These are phyloP conservation scores for Haliclona indistincta DNA, from an alignment of 37 sponge, comb jelly and placozoan genomes.

Conservation along the genomic window DNA sequence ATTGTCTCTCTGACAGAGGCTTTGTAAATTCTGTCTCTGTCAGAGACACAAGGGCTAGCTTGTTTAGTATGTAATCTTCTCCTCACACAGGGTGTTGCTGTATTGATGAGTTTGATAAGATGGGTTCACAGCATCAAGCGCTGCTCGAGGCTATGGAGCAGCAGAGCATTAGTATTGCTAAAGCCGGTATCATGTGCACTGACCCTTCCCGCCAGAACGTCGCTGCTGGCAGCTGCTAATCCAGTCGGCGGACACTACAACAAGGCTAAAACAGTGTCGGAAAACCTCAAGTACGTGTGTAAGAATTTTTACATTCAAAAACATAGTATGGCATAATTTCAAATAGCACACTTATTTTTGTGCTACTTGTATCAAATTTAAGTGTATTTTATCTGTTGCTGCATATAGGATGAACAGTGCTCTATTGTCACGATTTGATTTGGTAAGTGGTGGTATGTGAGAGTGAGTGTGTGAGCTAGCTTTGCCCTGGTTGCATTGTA, in stretches of 20 bases:
- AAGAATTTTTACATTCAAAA: neutral
- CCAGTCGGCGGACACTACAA: slow-evolving; percentile 99
- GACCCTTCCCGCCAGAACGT: slow-evolving; percentile 95
- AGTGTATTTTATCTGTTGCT: neutral
- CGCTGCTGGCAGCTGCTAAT: slow-evolving; percentile 97
- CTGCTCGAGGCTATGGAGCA: slow-evolving; percentile 99
- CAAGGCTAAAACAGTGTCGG: slow-evolving; percentile 93
- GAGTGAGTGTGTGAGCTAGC: too few relatives aligned
- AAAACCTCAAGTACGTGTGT: slow-evolving; percentile 79
- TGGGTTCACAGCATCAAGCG: slow-evolving; percentile 95
- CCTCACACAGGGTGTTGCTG: slow-evolving; percentile 84
- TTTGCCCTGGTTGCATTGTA: too few relatives aligned
- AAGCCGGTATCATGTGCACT: slow-evolving; percentile 95
- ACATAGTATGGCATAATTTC: neutral
- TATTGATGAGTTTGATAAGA: slow-evolving; percentile 99
- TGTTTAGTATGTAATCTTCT: neutral
- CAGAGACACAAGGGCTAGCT: neutral
- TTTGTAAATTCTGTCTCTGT: neutral
- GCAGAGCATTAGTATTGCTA: slow-evolving; percentile 94
- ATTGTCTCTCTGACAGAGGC: neutral
- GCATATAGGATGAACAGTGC: slow-evolving; percentile 81
- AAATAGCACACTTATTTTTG: neutral
- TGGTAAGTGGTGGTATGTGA: too few relatives aligned
- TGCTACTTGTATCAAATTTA: neutral
- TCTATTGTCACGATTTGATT: slow-evolving; percentile 92